Conservation (phyloP, 2,888 invertebrate species). For the Drosophila vallismaia region DNA sequence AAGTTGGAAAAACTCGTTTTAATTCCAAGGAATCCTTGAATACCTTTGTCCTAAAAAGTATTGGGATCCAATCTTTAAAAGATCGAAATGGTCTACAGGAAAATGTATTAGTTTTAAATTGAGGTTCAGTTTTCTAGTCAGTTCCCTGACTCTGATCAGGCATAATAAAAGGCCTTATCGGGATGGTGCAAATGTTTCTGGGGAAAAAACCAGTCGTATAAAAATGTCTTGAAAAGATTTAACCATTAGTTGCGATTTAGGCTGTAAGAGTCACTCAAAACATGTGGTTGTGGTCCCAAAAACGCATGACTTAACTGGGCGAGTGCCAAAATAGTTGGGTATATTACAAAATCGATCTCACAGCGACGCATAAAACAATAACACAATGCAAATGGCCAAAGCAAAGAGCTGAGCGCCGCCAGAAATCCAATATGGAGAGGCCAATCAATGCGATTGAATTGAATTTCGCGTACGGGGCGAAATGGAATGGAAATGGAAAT, state of each 20-base stretch:
- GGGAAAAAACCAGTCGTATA: not conserved
- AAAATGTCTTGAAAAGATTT: not conserved
- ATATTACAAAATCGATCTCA: conserved; percentile 67
- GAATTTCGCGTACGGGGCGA: conserved; percentile 68
- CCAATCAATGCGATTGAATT: conserved; percentile 74
- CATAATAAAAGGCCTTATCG: no score
- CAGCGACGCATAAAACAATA: conserved; percentile 48
- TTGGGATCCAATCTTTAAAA: no score
- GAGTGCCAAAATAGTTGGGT: conserved; percentile 45
- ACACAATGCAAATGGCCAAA: conserved; percentile 60
- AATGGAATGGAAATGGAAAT: conserved; percentile 43
- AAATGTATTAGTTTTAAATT: no score
- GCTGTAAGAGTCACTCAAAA: not conserved
- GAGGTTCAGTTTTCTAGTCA: no score
- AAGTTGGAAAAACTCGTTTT: not conserved
- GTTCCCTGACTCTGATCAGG: no score
- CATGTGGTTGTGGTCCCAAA: not conserved
- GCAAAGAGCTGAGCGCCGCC: conserved; percentile 34
- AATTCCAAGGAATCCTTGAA: no score
- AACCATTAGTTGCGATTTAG: not conserved
- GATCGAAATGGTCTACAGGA: no score
- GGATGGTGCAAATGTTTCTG: no score
- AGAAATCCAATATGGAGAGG: conserved; percentile 41
- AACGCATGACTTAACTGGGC: conserved; percentile 53
- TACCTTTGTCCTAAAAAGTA: no score